Evolutionary conservation across 2,888 invertebrate species (phyloP), one percentile per base, ranked within the genome.

Genomic region (Dexiosoma caninum): DNA sequence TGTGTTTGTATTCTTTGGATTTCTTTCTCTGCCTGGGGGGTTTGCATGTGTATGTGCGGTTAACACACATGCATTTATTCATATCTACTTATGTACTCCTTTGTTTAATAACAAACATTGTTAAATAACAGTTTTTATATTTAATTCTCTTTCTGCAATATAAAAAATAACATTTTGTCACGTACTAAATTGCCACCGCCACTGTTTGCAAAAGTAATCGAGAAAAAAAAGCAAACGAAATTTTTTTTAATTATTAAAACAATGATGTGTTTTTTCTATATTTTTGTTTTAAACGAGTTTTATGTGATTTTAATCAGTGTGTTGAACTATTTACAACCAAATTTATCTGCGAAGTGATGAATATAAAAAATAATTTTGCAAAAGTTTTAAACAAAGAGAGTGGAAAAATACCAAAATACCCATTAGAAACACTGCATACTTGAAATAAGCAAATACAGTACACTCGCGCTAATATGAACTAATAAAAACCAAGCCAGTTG

Each of bases 131-230:
- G 42, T 71, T 78, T n/a, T 77, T 55, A 51, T 60, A 53, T 51
- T 30, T 53, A 14, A 49, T 6, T 30, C 64, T 23, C 42, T 9
- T 66, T 59, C 59, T 55, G n/a, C 51, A 51, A 30, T 40, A 62
- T 27, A 59, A 70, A 72, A 78, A 74, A 74, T 74, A 37, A 69
- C 69, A 77, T 81, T 77, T 77, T 74, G 81, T 81, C 77, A 81
- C 81, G 81, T 81, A 74, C 81, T 77, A 77, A 69, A 81, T 59
- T 81, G 72, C 59, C 51, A 77, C 53, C 77, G 72, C 59, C 51
- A 77, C 53, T 81, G 81, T 74, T 81, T 74, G 72, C 42, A 37
- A 62, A 69, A 81, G 62, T 81, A 74, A 81, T 72, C 72, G 77
- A 72, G 66, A 66, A 70, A 62, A 55, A 21, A 9, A 32, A 59